phyloP scores from a whole-genome alignment of 2,888 invertebrate species.

The Clostera curtula region DNA sequence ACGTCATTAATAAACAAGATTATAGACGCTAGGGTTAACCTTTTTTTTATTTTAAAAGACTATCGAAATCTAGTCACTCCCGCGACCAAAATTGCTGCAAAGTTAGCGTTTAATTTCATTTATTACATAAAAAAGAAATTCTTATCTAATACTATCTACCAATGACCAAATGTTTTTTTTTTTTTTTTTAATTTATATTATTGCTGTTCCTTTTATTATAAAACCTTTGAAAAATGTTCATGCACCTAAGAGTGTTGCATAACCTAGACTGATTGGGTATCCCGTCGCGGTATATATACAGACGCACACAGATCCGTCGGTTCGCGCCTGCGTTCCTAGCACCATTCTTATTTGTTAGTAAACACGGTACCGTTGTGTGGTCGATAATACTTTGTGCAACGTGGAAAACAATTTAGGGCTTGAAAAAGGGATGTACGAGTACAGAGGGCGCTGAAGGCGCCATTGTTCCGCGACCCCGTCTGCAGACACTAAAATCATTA shows the following conservation, averaged over 20 bases:
- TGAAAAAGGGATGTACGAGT: conserved; percentile 21
- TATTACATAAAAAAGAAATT: too few species aligned
- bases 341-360: conserved; percentile 41
- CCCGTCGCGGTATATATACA: conserved; percentile 41
- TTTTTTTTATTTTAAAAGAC: too few species aligned
- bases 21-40: too few species aligned
- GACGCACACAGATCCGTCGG: conserved; percentile 24
- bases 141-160: too few species aligned
- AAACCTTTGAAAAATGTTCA: conserved; percentile 45
- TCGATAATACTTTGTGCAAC: conserved; percentile 44
- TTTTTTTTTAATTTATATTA: too few species aligned
- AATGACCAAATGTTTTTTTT: too few species aligned
- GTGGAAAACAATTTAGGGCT: conserved; percentile 30
- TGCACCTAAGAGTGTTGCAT: conserved; percentile 54
- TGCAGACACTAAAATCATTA: conserved; percentile 12
- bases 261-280: conserved; percentile 44
- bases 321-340: conserved; percentile 33
- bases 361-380: conserved; percentile 39
- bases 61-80: too few species aligned
- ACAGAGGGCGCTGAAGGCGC: conserved; percentile 19
- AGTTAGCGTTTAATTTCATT: too few species aligned
- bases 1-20: too few species aligned
- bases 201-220: too few species aligned
- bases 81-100: too few species aligned
- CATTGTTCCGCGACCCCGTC: conserved; percentile 6